phyloP scores from a whole-genome alignment of 2,113 vertebrate genomes.

The Misgurnus anguillicaudatus region DNA sequence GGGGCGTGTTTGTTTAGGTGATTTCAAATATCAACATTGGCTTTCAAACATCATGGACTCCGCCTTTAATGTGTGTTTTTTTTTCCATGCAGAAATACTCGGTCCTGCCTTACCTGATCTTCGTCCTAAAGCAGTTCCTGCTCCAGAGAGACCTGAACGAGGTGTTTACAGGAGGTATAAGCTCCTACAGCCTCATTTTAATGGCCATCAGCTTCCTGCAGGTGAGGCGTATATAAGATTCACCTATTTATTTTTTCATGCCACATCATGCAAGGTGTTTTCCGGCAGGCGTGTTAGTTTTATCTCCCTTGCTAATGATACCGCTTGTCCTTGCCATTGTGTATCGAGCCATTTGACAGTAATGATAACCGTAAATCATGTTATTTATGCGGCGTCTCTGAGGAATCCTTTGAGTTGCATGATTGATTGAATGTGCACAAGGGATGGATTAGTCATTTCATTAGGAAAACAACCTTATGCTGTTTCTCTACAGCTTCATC shows the following conservation, averaged over 20 bases:
- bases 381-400: neutral
- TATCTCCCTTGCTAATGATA: neutral
- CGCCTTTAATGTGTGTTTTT: neutral
- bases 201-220: conserved; percentile 84
- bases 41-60: too few species aligned
- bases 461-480: neutral
- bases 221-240: conserved; percentile 59
- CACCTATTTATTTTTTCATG: too few species aligned
- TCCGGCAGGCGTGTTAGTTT: neutral
- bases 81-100: conserved; percentile 71
- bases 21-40: too few species aligned
- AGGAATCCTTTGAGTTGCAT: neutral
- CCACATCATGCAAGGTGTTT: neutral
- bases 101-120: conserved; percentile 81
- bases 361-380: neutral
- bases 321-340: neutral
- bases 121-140: conserved; percentile 82
- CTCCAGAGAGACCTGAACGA: conserved; percentile 81
- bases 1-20: too few species aligned
- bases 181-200: conserved; percentile 82
- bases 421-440: neutral
- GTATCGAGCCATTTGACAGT: neutral
- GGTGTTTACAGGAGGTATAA: conserved; percentile 81
- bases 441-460: neutral
- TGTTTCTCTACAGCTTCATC: conserved; percentile 81